Evolutionary conservation across 2,113 vertebrate genomes (phyloP).

Genomic region (Rousettus leschenaultii): DNA sequence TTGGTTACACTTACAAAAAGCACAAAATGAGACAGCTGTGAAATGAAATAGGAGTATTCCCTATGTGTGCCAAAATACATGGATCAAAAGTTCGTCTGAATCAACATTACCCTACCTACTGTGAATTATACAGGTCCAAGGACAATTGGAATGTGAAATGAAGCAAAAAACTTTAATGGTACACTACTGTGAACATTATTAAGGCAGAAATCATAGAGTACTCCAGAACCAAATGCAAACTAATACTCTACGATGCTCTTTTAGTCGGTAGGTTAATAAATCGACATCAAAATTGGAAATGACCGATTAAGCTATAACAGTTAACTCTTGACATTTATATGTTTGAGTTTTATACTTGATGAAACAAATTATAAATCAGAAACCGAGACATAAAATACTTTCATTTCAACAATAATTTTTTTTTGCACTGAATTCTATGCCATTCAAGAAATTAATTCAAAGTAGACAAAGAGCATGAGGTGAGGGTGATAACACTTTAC

Average conservation of each 20-base stretch:
- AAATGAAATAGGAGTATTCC: background rate
- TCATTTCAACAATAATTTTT: background rate
- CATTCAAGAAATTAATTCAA: slow-evolving; percentile 37
- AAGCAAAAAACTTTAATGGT: slow-evolving; percentile 30
- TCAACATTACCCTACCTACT: background rate
- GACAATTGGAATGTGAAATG: slow-evolving; percentile 21
- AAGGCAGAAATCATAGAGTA: slow-evolving; percentile 27
- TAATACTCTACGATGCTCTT: background rate
- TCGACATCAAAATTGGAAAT: slow-evolving; percentile 40
- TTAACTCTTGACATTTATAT: slow-evolving; percentile 53
- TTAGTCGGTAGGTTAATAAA: slow-evolving; percentile 28
- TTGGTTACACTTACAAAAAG: background rate
- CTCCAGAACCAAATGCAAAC: slow-evolving; percentile 28
- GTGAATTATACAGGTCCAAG: background rate
- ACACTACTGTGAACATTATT: slow-evolving; percentile 3
- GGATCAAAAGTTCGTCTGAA: background rate
- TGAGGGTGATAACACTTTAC: background rate
- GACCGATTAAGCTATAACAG: background rate
- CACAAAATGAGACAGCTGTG: background rate
- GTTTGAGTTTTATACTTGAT: slow-evolving; percentile 8
- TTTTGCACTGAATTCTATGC: background rate
- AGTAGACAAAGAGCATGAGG: background rate
- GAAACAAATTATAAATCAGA: slow-evolving; percentile 45
- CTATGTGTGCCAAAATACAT: background rate
- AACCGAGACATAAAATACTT: slow-evolving; percentile 27